These are phyloP conservation scores for Leiothrix lutea DNA, from an alignment of 2,113 vertebrate species.

Conservation along the genomic window DNA sequence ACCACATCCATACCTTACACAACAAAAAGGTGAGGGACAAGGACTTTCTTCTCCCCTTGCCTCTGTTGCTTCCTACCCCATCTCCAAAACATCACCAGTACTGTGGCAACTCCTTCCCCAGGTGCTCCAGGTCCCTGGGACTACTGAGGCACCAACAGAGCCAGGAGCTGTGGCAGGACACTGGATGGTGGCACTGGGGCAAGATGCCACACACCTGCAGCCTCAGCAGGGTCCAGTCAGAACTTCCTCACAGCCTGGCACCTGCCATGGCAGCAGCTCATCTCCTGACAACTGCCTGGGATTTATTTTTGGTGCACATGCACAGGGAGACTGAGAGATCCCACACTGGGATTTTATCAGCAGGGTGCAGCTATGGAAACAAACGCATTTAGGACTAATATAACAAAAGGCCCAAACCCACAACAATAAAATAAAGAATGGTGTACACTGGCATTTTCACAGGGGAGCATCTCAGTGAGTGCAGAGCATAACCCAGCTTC, in stretches of 20 bases:
- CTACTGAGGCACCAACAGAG: neutral
- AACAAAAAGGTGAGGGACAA: neutral
- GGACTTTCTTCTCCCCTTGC: neutral
- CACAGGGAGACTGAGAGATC: neutral
- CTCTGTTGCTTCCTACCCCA: neutral
- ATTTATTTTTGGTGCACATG: conserved; percentile 5
- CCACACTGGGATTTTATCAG: conserved; percentile 11
- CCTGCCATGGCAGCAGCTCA: neutral
- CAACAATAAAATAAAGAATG: neutral
- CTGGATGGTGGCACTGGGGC: accelerated
- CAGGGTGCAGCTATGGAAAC: conserved; percentile 37
- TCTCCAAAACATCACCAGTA: neutral
- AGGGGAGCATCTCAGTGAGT: neutral
- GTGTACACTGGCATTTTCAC: neutral
- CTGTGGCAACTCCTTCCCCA: neutral
- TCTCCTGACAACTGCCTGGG: neutral
- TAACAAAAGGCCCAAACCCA: conserved; percentile 12
- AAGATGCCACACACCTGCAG: neutral
- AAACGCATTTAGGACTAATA: conserved; percentile 14
- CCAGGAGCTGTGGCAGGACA: neutral
- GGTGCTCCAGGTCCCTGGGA: neutral
- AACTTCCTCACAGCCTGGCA: neutral
- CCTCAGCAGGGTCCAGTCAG: neutral
- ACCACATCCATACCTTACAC: neutral
- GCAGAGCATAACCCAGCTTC: neutral